Base-by-base conservation (phyloP, 2,113 vertebrate genomes). In the Osmerus mordax region DNA sequence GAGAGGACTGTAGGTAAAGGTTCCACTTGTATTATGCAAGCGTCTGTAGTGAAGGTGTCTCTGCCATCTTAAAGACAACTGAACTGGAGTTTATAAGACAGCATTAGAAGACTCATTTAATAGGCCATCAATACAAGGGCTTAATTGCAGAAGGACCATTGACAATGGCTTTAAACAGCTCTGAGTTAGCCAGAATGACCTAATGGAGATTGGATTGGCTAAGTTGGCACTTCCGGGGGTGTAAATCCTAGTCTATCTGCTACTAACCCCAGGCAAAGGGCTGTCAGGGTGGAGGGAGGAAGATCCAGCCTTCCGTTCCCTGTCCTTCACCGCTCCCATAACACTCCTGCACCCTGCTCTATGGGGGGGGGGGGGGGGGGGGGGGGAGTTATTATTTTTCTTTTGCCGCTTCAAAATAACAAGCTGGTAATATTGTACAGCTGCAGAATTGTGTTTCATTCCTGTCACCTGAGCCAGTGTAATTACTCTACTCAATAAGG, bases 141-240 rank as follows among this genome's bases (percentile, higher is more conserved):
- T 94, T 95, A 95, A 96, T 95, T 95, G 94, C 89, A 87, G 92
- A 95, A 93, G 92, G 90, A 92, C 91, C 95, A 95, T 95, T 93
- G 95, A 95, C 93, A 93, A 86, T 89, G 88, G 91, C 93, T 94
- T 94, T 96, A 94, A 96, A 96, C 92, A 94, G 92, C 91, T 92
- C 91, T 83, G 89, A 91, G 93, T 94, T 96, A 93, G 92, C 92
- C 91, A 92, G 91, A 92, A 93, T 90, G 87, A 91, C 92, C 88
- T 94, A 95, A 97, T 94, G 92, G 92, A 95, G 91, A 91, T 91
- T 88, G 89, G 91, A 93, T 92, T 88, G 89, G 92, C 89, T 90
- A 86, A 91, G 90, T 91, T 93, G 90, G 88, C 90, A 87, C 84
- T 84, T 86, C 91, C 85, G 79, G 74, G 77, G 80, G 92, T 90